phyloP scores from a whole-genome alignment of 2,113 vertebrate species.

The Sigmodon hispidus region DNA sequence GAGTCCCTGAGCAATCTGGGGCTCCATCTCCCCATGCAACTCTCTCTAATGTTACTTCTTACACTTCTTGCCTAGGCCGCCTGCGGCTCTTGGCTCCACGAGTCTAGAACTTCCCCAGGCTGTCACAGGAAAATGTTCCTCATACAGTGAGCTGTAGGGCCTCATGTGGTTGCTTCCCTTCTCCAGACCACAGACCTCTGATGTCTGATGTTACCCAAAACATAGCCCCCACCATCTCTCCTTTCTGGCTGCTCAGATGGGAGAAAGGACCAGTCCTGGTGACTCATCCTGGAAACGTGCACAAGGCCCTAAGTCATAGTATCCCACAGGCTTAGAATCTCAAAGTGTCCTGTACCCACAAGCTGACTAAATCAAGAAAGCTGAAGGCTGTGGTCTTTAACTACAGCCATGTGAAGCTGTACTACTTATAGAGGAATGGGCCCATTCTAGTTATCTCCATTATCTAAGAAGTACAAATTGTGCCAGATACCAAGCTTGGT shows the following conservation, averaged over 20 bases:
- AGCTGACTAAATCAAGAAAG: neutral
- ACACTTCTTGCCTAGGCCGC: neutral
- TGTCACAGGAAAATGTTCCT: neutral
- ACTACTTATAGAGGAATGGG: neutral
- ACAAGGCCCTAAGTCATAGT: neutral
- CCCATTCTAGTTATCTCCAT: neutral
- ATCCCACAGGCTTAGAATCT: neutral
- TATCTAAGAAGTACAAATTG: neutral
- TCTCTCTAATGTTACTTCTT: neutral
- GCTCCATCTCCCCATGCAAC: too few species aligned
- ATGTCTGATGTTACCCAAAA: neutral
- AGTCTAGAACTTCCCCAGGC: neutral
- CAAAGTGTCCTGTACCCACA: neutral
- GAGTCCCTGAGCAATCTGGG: neutral
- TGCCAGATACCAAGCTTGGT: neutral
- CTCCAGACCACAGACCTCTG: neutral
- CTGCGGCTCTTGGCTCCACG: neutral
- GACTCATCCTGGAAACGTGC: neutral
- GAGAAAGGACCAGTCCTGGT: neutral
- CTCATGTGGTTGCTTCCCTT: neutral
- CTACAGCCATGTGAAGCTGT: neutral
- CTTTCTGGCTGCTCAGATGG: neutral
- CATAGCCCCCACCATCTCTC: too few species aligned
- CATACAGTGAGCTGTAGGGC: rapidly evolving
- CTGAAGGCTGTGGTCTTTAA: neutral